Base-by-base conservation (phyloP, 2,797 vertebrate species). In the Eospalax fontanierii region DNA sequence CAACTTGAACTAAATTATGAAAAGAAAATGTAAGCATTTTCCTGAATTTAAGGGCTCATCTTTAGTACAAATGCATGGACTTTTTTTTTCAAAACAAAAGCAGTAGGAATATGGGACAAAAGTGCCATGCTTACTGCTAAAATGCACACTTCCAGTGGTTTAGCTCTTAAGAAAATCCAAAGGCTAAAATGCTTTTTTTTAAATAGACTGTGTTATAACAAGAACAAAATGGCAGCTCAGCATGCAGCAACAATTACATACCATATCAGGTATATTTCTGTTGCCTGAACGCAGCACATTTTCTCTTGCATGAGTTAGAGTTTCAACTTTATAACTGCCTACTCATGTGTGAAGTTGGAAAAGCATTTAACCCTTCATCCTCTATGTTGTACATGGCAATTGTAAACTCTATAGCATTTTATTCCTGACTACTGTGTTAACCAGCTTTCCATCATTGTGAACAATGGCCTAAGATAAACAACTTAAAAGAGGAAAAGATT, bases 21-120 rank as follows among this genome's bases (percentile, higher is more conserved):
- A 95, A 90, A 65, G 65, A 94, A 95, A 93, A 89, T 92, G 6
- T 87, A 30, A 88, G 7, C 24, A 9, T 93, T 97, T 97, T 83
- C 30, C 63, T 89, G 94, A 6, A 35, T 24, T 83, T 94, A 93
- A 73, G 54, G 22, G 14, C 40, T 91, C 3, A 46, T 86, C 28
- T 87, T 4, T 93, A 26, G 35, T 63, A 46, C 74, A 81, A 93
- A 54, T 70, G 21, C 35, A 28, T 91, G 18, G 0, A 28, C 89
- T 90, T 73, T 22, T 9, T 54, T 10, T 26, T 81, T 35, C 65
- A 89, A 95, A 97, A 96, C 71, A 96, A 93, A 94, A 95, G 30
- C 83, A 92, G 54, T 80, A 40, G 65, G 73, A 90, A 89, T 35
- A 82, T 30, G 40, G 6, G 28, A 83, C 63, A 84, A 94, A 96